phyloP scores from a whole-genome alignment of 2,797 vertebrate genomes.

The Chrysocyon brachyurus region DNA sequence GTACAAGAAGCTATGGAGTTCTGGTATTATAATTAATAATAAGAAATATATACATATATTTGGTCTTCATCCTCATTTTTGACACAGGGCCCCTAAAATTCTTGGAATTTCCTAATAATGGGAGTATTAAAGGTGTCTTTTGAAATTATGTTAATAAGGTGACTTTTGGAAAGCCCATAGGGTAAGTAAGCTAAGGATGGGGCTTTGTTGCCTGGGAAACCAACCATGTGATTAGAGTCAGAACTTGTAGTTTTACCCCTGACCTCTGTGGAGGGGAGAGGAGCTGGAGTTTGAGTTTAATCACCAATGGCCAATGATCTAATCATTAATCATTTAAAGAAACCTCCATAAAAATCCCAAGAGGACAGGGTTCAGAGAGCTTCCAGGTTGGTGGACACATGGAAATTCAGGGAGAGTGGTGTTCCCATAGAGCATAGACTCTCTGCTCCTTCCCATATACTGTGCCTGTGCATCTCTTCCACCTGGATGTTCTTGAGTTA shows the following conservation, averaged over 20 bases:
- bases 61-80: not conserved
- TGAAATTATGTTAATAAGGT: not conserved
- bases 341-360: not conserved
- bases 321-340: not conserved
- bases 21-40: not conserved
- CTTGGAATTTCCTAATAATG: not conserved
- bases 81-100: not conserved
- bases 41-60: not conserved
- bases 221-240: not conserved
- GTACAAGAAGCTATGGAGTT: not conserved
- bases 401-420: not conserved
- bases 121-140: not conserved
- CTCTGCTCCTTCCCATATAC: accelerated
- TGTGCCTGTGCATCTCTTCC: not conserved
- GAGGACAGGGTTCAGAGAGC: not conserved
- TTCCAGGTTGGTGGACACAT: not conserved
- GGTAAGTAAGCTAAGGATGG: not conserved
- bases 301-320: not conserved
- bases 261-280: not conserved
- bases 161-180: not conserved
- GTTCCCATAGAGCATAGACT: accelerated
- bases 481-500: not conserved
- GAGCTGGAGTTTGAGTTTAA: not conserved
- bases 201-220: not conserved
- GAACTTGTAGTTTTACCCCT: not conserved